Evolutionary conservation across 2,113 vertebrate genomes (phyloP).

Genomic region (Abramis brama): DNA sequence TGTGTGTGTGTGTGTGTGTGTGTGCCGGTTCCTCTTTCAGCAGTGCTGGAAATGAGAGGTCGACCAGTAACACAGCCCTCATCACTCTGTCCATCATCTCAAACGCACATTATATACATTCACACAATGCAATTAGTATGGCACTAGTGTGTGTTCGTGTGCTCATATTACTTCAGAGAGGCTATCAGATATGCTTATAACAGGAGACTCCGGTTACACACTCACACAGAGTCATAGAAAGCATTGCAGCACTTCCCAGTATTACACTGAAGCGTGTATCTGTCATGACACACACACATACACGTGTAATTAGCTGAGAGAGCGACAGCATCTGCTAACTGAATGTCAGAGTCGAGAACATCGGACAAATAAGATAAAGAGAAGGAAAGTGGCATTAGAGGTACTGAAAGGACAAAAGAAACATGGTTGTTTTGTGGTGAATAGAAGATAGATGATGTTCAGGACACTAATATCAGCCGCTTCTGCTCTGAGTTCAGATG

Average conservation of each 20-base stretch:
- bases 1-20: no score
- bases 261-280: background rate
- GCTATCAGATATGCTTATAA: constrained; percentile 6
- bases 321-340: background rate
- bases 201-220: constrained; percentile 4
- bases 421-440: background rate
- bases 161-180: constrained; percentile 15
- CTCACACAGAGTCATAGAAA: background rate
- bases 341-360: background rate
- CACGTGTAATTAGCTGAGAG: background rate
- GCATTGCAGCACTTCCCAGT: background rate
- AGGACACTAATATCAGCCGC: background rate
- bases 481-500: background rate
- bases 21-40: background rate
- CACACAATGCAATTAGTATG: constrained; percentile 4
- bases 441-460: background rate
- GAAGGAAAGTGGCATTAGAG: background rate
- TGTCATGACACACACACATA: background rate
- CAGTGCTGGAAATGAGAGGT: background rate
- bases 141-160: background rate
- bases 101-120: background rate
- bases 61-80: background rate
- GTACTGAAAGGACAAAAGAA: constrained; percentile 15
- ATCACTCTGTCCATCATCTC: background rate
- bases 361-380: background rate